Percentiles rank a stretch among this genome's conserved stretches.
phyloP scores from a whole-genome alignment of 1,140 invertebrate species.

The Plutomurus gul region DNA sequence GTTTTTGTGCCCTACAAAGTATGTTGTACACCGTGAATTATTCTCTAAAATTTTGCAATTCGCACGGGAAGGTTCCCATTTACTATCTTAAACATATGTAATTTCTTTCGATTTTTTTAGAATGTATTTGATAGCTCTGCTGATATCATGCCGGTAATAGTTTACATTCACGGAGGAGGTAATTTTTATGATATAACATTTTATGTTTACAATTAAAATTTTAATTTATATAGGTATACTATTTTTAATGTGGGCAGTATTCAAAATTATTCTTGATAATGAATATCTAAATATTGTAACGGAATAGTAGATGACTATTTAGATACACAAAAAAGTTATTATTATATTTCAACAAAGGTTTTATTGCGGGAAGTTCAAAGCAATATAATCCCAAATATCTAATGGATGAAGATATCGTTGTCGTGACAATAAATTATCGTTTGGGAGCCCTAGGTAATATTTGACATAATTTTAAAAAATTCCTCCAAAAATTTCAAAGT shows the following conservation, averaged over 20 bases:
- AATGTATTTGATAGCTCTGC: neutral
- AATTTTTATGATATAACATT: neutral
- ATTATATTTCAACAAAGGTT: neutral
- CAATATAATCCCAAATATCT: neutral
- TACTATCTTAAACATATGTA: no score
- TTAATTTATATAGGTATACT: no score
- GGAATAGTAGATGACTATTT: neutral
- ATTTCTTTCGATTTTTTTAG: neutral
- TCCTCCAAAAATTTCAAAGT: neutral
- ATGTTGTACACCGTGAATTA: no score
- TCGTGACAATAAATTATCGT: conserved; percentile 63
- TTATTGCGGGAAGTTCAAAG: neutral
- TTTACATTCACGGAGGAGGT: conserved; percentile 31
- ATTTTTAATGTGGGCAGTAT: no score
- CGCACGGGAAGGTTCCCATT: no score
- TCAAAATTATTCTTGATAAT: no score
- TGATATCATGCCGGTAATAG: neutral
- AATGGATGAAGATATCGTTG: conserved; percentile 55
- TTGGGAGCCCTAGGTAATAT: conserved; percentile 55
- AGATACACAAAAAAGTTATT: neutral
- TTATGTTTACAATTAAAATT: neutral
- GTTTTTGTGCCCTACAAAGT: neutral
- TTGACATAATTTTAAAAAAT: neutral
- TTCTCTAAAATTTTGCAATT: no score
- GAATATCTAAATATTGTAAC: no score